A percentile compares a stretch with the other conserved stretches of the same genome.
These are phyloP conservation scores for Diadema setosum DNA, from an alignment of 35 echinoderm and acorn worm genomes.

Conservation along the genomic window DNA sequence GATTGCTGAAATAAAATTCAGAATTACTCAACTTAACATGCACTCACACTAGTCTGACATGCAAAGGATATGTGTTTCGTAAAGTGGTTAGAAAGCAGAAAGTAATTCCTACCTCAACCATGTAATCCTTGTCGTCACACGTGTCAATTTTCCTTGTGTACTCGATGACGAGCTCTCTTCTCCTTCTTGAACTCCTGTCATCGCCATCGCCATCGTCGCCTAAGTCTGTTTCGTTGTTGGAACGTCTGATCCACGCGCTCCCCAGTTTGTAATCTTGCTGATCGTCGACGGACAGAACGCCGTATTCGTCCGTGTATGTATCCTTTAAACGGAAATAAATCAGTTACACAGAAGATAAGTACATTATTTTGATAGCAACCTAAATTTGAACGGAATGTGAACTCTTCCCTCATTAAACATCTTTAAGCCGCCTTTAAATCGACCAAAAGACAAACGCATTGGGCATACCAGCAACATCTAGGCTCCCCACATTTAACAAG, in stretches of 20 bases:
- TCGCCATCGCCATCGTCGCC: not conserved
- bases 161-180: not conserved
- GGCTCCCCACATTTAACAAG: too few relatives aligned
- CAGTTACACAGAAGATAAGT: not conserved
- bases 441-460: too few relatives aligned
- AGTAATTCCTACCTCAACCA: not conserved
- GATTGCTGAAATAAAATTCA: too few relatives aligned
- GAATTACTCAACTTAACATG: too few relatives aligned
- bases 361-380: not conserved
- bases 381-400: not conserved
- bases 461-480: too few relatives aligned
- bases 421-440: too few relatives aligned
- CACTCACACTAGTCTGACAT: too few relatives aligned
- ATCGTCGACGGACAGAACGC: constrained; percentile 1
- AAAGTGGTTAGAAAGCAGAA: too few relatives aligned
- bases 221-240: not conserved
- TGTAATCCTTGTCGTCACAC: not conserved
- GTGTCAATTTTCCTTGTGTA: not conserved
- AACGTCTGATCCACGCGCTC: not conserved
- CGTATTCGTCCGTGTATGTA: not conserved
- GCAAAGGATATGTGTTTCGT: too few relatives aligned
- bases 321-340: not conserved
- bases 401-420: too few relatives aligned
- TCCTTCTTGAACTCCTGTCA: not conserved
- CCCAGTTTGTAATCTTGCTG: not conserved